Base-by-base conservation (phyloP, 2,113 vertebrate genomes). In the Osmerus mordax region DNA sequence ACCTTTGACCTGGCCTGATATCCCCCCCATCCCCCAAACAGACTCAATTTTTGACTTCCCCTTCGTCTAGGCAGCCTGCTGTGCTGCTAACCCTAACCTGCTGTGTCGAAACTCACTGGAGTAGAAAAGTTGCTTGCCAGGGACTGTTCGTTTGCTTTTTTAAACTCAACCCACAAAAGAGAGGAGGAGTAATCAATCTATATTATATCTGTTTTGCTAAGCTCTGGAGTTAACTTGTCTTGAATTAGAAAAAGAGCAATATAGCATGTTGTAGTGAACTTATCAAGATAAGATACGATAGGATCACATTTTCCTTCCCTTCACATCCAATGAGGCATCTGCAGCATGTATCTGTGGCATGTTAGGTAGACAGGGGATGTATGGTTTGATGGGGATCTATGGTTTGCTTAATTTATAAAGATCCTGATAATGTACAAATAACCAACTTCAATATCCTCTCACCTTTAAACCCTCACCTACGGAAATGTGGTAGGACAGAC, bases 121-220 rank as follows among this genome's bases (percentile, higher is more conserved):
- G 74, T 89, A 85, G 83, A 88, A 89, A 88, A 83, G 79, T 75
- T 89, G 87, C 84, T 86, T 82, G 86, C 83, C 81, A 80, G 82
- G 81, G 71, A 36, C 79, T 76, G 79, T 88, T 86, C 3, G 83
- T 74, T 85, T 84, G 76, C 65, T 77, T 87, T 89, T 83, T 74
- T 83, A 71, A 78, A 79, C 55, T 78, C 67, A 63, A 75, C 32
- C 55, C 74, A 41, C 36, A 66, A 80, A 59, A 83, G 81, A 85
- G 41, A 28, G 13, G 11, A 21, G 78, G 66, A 66, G 63, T 52
- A 56, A 81, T 32, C 71, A n/a, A 4, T 32, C 29, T 32, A 32
- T 36, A 16, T 64, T 52, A 54, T 19, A 71, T 56, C 74, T 79
- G 71, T 73, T 75, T 74, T 73, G 59, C 80, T 75, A 67, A 87